Percentiles rank a stretch among this genome's conserved stretches.
Conservation (phyloP, 2,797 vertebrate genomes). For the Oreochromis grahami region DNA sequence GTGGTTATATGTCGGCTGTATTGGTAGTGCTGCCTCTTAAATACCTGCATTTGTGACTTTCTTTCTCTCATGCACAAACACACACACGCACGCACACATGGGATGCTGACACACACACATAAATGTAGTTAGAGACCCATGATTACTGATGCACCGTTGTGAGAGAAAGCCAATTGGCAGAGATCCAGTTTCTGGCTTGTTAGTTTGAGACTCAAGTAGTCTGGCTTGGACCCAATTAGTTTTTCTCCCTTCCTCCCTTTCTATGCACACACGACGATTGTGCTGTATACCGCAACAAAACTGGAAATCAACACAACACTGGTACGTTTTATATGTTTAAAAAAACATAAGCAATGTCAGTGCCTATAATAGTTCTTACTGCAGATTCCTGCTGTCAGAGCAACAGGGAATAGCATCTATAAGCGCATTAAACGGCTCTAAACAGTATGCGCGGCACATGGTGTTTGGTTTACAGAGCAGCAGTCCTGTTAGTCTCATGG, state of each 20-base stretch:
- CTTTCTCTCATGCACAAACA: background rate
- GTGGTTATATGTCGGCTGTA: background rate
- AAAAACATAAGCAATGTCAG: background rate
- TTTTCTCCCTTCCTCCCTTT: background rate
- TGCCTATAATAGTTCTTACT: background rate
- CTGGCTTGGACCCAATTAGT: conserved; percentile 49
- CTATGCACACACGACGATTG: background rate
- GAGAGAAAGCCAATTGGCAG: conserved; percentile 28
- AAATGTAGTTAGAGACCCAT: conserved; percentile 5
- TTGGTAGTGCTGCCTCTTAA: background rate
- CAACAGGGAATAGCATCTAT: background rate
- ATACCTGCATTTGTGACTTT: background rate
- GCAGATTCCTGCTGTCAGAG: background rate
- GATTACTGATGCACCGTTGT: conserved; percentile 26
- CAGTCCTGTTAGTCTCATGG: background rate
- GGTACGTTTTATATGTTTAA: background rate
- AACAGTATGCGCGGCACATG: background rate
- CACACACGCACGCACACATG: background rate
- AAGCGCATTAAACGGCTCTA: background rate
- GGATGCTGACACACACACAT: background rate
- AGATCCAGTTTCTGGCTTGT: conserved; percentile 39
- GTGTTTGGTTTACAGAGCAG: background rate
- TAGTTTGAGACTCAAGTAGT: conserved; percentile 40
- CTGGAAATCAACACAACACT: background rate
- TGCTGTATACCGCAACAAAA: background rate